Conservation (phyloP, 2,888 invertebrate species). For the Drosophila algonquin region DNA sequence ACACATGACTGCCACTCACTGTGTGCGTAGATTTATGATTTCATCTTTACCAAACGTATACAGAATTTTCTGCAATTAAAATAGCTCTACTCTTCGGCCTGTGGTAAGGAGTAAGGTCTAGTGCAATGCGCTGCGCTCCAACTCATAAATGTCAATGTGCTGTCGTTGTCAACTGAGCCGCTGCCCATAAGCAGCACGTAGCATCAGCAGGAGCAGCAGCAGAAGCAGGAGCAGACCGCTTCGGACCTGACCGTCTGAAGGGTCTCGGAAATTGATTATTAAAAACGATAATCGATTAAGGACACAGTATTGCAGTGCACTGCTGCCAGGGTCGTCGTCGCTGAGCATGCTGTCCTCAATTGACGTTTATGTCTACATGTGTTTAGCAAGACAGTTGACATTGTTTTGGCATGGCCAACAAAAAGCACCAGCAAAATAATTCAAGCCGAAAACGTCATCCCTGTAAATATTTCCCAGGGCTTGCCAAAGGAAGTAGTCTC, state of each 20-base stretch:
- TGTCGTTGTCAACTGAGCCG: slow-evolving; percentile 45
- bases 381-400: slow-evolving; percentile 83
- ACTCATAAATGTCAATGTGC: slow-evolving; percentile 74
- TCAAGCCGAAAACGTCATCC: slow-evolving; percentile 61
- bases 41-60: slow-evolving; percentile 36
- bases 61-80: slow-evolving; percentile 64
- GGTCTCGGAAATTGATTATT: slow-evolving; percentile 82
- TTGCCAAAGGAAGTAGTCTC: slow-evolving; percentile 51
- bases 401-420: slow-evolving; percentile 64
- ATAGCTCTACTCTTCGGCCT: slow-evolving; percentile 41
- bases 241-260: slow-evolving; percentile 19
- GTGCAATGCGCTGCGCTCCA: slow-evolving; percentile 26
- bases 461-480: slow-evolving; percentile 62
- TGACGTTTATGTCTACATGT: slow-evolving; percentile 84
- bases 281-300: slow-evolving; percentile 84
- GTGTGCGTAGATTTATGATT: slow-evolving; percentile 48
- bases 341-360: slow-evolving; percentile 53
- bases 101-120: slow-evolving; percentile 15
- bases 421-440: slow-evolving; percentile 58
- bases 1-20: slow-evolving; percentile 21
- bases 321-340: slow-evolving; percentile 27
- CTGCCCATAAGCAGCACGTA: slow-evolving; percentile 56
- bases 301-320: slow-evolving; percentile 31
- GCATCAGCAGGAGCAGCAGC: slow-evolving; percentile 27
- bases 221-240: slow-evolving; percentile 16